Conservation (phyloP, 2,888 invertebrate genomes). For the Cacoxenus indagator region DNA sequence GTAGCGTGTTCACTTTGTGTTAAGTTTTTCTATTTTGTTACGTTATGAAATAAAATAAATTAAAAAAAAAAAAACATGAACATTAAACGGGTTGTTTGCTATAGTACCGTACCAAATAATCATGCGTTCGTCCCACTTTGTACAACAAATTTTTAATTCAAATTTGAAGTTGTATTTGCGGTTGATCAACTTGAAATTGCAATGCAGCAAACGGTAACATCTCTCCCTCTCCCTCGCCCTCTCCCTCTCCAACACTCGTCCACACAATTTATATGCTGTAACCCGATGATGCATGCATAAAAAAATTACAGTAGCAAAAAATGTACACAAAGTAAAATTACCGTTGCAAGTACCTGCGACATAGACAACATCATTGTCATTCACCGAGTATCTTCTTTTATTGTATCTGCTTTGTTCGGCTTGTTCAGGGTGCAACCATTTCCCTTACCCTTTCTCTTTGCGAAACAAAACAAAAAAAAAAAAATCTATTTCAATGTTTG, state of each 20-base stretch:
- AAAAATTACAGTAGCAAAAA: neutral
- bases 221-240: neutral
- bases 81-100: too few species aligned
- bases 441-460: too few species aligned
- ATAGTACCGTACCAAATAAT: too few species aligned
- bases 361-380: neutral
- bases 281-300: neutral
- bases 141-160: slow-evolving; percentile 1
- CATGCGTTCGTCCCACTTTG: neutral
- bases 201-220: neutral
- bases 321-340: neutral
- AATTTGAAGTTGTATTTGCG: neutral
- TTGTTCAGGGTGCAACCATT: neutral
- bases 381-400: neutral
- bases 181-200: neutral
- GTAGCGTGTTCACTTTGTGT: too few species aligned
- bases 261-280: neutral
- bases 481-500: too few species aligned
- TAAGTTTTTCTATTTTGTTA: too few species aligned
- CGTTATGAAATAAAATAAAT: too few species aligned
- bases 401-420: neutral
- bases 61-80: too few species aligned
- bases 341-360: neutral
- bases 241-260: too few species aligned
- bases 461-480: too few species aligned